A percentile compares a stretch with the other conserved stretches of the same genome.
phyloP scores from a whole-genome alignment of 64 coral and sea anemone genomes.

The Catalaphyllia jardinei region DNA sequence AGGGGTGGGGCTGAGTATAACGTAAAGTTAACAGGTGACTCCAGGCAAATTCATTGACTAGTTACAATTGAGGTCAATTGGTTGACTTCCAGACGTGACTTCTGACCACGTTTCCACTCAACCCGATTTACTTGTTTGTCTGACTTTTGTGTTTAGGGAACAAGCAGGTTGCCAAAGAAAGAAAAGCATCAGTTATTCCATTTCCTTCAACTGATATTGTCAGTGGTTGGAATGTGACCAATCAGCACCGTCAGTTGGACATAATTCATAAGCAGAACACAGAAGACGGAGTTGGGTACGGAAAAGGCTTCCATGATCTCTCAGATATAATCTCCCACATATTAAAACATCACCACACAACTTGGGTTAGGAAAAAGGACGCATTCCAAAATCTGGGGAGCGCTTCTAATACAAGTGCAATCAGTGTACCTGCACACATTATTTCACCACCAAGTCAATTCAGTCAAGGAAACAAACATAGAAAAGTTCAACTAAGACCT shows the following conservation, averaged over 20 bases:
- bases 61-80: too few species aligned
- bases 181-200: neutral
- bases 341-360: neutral
- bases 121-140: neutral
- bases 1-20: too few species aligned
- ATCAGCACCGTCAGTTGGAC: neutral
- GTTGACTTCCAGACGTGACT: too few species aligned
- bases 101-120: neutral
- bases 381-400: neutral
- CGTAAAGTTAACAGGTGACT: too few species aligned
- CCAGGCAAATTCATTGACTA: too few species aligned
- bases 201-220: neutral
- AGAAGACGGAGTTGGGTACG: neutral
- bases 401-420: neutral
- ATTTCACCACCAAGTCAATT: neutral
- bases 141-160: conserved; percentile 1
- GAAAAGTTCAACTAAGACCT: neutral
- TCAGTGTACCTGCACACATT: neutral
- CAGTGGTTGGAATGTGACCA: neutral
- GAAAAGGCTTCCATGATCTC: neutral
- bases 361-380: too few species aligned
- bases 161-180: neutral
- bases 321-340: conserved; percentile 6
- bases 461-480: neutral
- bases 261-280: neutral